These are phyloP conservation scores for Epistrophella euchroma DNA, from an alignment of 2,888 invertebrate species.

Conservation along the genomic window DNA sequence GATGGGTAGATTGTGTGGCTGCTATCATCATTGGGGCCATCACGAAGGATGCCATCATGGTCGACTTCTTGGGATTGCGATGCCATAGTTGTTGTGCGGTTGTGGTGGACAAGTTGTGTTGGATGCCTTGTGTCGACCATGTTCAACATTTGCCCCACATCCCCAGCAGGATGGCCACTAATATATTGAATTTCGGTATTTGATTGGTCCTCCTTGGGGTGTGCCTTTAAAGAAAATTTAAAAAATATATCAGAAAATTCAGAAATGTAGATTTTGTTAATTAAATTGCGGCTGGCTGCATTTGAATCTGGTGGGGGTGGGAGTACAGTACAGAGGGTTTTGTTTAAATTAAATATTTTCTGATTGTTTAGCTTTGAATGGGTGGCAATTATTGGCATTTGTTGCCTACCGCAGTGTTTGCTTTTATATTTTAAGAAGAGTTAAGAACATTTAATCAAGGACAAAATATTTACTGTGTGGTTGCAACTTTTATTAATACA, in stretches of 20 bases:
- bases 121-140: conserved; percentile 54
- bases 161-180: conserved; percentile 58
- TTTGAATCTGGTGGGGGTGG: conserved; percentile 9
- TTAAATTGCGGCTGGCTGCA: conserved; percentile 45
- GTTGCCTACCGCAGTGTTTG: neutral
- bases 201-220: conserved; percentile 41
- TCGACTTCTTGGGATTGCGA: conserved; percentile 70
- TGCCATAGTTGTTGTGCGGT: conserved; percentile 51
- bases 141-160: conserved; percentile 49
- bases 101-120: conserved; percentile 23
- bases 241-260: neutral
- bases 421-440: neutral
- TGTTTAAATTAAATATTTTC: neutral
- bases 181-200: conserved; percentile 65
- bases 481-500: neutral
- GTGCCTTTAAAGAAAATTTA: conserved; percentile 38
- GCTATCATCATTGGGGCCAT: conserved; percentile 42
- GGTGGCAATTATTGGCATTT: neutral
- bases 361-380: neutral
- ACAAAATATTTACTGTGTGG: neutral
- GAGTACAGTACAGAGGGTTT: too few relatives aligned
- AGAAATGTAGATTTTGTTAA: conserved; percentile 36
- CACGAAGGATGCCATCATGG: conserved; percentile 71
- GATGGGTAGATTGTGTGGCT: conserved; percentile 28
- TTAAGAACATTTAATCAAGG: neutral